These are phyloP conservation scores for Lepeophtheirus nordmannii DNA, from an alignment of 2,888 invertebrate species.

Conservation along the genomic window DNA sequence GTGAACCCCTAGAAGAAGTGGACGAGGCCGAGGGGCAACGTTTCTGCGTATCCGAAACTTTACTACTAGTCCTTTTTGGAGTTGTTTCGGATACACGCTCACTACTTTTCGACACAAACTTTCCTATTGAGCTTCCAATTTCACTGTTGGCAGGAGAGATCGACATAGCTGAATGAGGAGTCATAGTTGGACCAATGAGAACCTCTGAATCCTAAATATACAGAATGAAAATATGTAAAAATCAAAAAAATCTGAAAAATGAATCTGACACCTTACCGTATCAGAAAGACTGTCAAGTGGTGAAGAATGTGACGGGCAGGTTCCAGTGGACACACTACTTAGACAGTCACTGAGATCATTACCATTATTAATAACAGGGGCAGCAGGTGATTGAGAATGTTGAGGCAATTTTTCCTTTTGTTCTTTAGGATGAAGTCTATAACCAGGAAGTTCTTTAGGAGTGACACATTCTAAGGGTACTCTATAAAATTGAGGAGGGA, in stretches of 20 bases:
- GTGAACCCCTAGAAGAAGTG: not conserved
- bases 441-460: conserved; percentile 12
- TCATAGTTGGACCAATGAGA: not conserved
- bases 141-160: conserved; percentile 22
- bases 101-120: not conserved
- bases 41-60: not conserved
- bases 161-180: conserved; percentile 21
- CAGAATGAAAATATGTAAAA: not conserved
- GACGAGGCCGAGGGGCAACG: not conserved
- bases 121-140: conserved; percentile 5
- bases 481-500: not conserved
- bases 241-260: too few species aligned
- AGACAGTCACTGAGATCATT: conserved; percentile 1
- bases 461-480: conserved; percentile 2
- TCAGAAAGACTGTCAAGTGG: conserved; percentile 3
- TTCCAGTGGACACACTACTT: not conserved
- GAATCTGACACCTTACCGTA: not conserved
- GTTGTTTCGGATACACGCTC: not conserved
- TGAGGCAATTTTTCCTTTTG: not conserved
- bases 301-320: conserved; percentile 1
- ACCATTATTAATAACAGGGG: not conserved
- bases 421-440: not conserved
- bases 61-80: not conserved
- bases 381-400: not conserved
- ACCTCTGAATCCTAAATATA: conserved; percentile 16